phyloP scores from a whole-genome alignment of 2,113 vertebrate species.

The Misgurnus anguillicaudatus region DNA sequence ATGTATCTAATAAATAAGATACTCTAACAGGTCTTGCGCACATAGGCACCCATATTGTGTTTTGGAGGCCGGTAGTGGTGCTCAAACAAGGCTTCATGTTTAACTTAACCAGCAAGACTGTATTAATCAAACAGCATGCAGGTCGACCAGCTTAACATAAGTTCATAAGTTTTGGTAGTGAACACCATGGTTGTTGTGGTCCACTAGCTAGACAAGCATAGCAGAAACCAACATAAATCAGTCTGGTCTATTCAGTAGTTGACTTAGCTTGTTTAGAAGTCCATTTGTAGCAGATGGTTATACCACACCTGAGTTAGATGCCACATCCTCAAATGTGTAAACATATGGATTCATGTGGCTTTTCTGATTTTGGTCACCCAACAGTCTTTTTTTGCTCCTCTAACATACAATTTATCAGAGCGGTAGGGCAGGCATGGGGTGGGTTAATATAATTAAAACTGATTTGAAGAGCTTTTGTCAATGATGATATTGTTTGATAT shows the following conservation, averaged over 20 bases:
- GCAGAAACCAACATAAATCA: neutral
- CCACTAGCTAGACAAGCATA: neutral
- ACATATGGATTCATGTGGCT: neutral
- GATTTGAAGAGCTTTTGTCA: conserved; percentile 7
- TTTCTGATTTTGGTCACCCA: neutral
- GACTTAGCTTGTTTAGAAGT: neutral
- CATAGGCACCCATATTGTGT: no score
- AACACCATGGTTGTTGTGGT: neutral
- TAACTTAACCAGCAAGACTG: neutral
- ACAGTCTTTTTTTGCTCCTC: neutral
- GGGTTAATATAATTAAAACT: conserved; percentile 12
- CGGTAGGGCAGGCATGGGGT: neutral
- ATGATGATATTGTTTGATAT: conserved; percentile 1
- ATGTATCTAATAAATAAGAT: no score
- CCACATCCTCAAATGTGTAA: neutral
- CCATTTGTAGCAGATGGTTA: neutral
- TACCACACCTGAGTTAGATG: neutral
- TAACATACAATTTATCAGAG: neutral
- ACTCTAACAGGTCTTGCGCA: no score
- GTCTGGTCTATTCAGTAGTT: neutral
- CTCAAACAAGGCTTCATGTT: neutral
- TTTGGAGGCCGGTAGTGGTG: no score
- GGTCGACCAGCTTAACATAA: neutral
- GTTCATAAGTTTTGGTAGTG: neutral
- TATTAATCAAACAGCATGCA: neutral